Percentiles rank a stretch among this genome's conserved stretches.
phyloP scores from a whole-genome alignment of 2,113 vertebrate genomes.

The Dicentrarchus labrax region DNA sequence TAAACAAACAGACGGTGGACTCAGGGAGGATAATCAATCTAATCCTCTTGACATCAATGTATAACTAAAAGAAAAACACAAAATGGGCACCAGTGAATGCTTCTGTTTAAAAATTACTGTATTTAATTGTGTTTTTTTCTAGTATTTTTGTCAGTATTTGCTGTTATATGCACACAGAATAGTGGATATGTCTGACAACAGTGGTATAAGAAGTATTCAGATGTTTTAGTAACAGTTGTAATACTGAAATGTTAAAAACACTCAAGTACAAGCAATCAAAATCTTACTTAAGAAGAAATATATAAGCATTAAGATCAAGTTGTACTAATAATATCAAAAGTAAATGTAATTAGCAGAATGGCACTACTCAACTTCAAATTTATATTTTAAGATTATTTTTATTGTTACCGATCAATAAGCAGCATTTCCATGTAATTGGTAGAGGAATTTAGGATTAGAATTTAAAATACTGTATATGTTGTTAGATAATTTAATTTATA shows the following conservation, averaged over 20 bases:
- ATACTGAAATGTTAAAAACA: background rate
- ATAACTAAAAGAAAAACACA: conserved; percentile 6
- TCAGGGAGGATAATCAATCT: conserved; percentile 49
- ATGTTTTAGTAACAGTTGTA: too few species aligned
- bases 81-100: background rate
- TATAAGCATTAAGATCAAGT: too few species aligned
- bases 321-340: background rate
- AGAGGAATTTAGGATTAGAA: background rate
- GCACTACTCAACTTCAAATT: background rate
- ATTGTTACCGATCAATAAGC: background rate
- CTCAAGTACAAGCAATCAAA: too few species aligned
- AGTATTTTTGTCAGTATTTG: background rate
- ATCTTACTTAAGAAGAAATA: too few species aligned
- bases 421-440: background rate
- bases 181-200: too few species aligned
- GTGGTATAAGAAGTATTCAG: too few species aligned
- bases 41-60: conserved; percentile 51
- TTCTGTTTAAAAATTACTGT: background rate
- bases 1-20: conserved; percentile 58
- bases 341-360: background rate
- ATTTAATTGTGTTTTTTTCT: background rate
- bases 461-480: too few species aligned
- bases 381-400: background rate
- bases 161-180: background rate
- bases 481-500: too few species aligned